Conservation (phyloP, 2,888 invertebrate genomes). For the Kuschelorhynchus macadamiae region DNA sequence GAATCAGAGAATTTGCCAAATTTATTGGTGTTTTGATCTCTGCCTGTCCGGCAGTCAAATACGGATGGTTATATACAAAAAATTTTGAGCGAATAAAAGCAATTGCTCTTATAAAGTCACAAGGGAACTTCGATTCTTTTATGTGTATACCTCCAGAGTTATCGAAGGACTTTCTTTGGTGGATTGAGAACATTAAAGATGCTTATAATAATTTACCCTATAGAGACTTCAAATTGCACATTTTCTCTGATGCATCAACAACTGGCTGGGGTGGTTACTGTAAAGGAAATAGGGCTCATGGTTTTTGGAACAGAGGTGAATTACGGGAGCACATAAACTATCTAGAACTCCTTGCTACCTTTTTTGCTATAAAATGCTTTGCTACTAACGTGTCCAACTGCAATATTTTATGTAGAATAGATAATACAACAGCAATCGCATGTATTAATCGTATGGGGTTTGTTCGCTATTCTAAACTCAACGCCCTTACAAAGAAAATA, state of each 20-base stretch:
- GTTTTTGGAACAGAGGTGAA: constrained; percentile 49
- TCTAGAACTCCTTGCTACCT: constrained; percentile 52
- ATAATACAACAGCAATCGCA: constrained; percentile 40
- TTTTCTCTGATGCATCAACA: constrained; percentile 52
- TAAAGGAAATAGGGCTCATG: constrained; percentile 35
- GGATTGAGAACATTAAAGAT: no score
- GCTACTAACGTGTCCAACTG: constrained; percentile 29
- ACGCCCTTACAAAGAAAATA: constrained; percentile 13
- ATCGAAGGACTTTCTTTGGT: no score
- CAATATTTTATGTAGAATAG: constrained; percentile 31
- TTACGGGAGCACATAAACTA: constrained; percentile 49
- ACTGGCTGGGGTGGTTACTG: constrained; percentile 53
- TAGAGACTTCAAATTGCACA: constrained; percentile 29
- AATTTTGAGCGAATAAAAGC: no score
- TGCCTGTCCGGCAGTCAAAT: no score
- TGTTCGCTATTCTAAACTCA: constrained; percentile 12
- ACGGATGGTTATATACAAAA: no score
- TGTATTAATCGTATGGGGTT: constrained; percentile 40
- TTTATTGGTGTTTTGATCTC: no score
- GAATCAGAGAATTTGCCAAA: no score
- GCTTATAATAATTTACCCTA: no score
- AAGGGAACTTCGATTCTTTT: no score
- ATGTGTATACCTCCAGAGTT: no score
- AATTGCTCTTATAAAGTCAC: no score
- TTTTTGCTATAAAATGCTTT: constrained; percentile 52